Evolutionary conservation across 1,140 invertebrate species (phyloP).

Genomic region (Aphaenogaster ashmeadi): DNA sequence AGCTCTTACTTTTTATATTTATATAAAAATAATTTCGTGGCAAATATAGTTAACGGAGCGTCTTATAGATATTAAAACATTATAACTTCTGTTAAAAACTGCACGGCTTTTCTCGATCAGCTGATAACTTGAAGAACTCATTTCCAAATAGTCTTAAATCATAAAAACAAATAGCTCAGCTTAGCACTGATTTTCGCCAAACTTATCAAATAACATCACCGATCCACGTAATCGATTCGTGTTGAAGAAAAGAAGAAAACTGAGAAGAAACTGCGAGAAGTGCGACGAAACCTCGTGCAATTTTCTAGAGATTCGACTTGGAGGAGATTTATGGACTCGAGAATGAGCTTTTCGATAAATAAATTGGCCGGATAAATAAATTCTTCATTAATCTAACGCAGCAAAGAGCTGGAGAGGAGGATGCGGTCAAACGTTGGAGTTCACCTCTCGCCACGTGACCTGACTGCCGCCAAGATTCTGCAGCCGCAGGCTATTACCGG

Average conservation of each 20-base stretch:
- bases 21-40: neutral
- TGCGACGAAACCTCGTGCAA: neutral
- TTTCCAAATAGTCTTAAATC: neutral
- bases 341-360: neutral
- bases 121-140: neutral
- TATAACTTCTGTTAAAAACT: neutral
- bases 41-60: neutral
- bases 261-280: neutral
- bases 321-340: neutral
- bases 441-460: slow-evolving; percentile 81
- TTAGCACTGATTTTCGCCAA: neutral
- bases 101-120: neutral
- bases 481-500: slow-evolving; percentile 85
- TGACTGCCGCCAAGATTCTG: slow-evolving; percentile 78
- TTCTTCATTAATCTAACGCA: neutral
- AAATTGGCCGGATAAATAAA: slow-evolving; percentile 9
- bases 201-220: neutral
- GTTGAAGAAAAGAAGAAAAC: neutral
- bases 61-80: neutral
- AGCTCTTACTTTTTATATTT: neutral
- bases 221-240: neutral
- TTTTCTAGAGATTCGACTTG: neutral
- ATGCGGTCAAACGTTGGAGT: slow-evolving; percentile 75
- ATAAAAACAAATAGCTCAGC: too few species aligned
- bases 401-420: too few species aligned